These are phyloP conservation scores for Sinosuthora webbiana DNA, from an alignment of 2,113 vertebrate species.

Conservation along the genomic window DNA sequence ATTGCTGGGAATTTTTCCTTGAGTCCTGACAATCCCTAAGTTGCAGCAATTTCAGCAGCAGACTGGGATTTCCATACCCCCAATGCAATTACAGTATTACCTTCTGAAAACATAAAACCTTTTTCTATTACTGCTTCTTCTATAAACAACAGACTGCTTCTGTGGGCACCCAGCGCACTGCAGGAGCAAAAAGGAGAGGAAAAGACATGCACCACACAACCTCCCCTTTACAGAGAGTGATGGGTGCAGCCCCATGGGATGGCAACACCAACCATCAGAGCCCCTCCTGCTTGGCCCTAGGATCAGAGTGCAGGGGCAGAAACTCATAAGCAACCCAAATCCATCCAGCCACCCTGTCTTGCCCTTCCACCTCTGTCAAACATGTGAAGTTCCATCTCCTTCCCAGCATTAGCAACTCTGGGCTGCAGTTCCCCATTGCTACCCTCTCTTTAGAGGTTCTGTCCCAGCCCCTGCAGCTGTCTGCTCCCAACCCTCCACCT, in stretches of 20 bases:
- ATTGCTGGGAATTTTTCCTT: not conserved
- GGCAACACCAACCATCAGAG: not conserved
- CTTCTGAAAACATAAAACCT: not conserved
- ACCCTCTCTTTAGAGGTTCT: not conserved
- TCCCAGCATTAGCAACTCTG: not conserved
- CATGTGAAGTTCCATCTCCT: not conserved
- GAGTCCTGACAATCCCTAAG: not conserved
- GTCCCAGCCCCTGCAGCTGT: not conserved
- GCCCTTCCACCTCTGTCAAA: not conserved
- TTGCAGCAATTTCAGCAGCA: not conserved
- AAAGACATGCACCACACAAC: not conserved
- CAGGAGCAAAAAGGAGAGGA: not conserved
- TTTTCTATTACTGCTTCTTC: not conserved
- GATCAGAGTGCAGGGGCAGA: not conserved
- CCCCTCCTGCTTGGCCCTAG: not conserved
- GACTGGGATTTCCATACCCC: not conserved
- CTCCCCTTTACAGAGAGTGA: not conserved
- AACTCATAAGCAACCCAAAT: not conserved
- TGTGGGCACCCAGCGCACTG: not conserved
- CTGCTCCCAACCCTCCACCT: not conserved
- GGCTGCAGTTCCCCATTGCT: not conserved
- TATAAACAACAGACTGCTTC: not conserved
- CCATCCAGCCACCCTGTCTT: not conserved
- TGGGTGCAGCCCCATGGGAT: not conserved
- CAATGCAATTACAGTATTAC: not conserved